phyloP scores from a whole-genome alignment of 2,113 vertebrate species.

The Dicaeum eximium region DNA sequence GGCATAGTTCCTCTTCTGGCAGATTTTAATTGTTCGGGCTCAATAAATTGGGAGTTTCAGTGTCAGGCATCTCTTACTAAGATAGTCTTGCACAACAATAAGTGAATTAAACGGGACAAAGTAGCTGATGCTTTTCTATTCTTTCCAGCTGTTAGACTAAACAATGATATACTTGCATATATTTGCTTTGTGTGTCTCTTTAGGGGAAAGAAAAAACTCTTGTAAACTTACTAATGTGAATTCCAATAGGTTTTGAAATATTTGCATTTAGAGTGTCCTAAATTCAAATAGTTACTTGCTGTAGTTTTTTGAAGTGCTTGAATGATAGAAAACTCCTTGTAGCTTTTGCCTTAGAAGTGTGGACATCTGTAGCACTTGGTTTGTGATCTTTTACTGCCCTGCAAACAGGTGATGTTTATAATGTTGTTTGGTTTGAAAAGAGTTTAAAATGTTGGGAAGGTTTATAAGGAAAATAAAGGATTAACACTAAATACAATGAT shows the following conservation, averaged over 20 bases:
- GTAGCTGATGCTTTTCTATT: not conserved
- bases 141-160: conserved; percentile 1
- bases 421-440: not conserved
- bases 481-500: not conserved
- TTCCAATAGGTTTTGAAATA: not conserved
- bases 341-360: not conserved
- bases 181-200: not conserved
- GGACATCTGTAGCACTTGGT: not conserved
- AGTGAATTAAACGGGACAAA: conserved; percentile 2
- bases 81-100: conserved; percentile 13
- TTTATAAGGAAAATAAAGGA: not conserved
- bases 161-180: not conserved
- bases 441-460: not conserved
- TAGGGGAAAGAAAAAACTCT: not conserved
- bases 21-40: conserved; percentile 9
- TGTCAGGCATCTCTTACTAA: not conserved
- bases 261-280: not conserved
- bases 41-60: not conserved
- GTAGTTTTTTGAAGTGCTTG: not conserved
- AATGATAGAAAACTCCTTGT: not conserved
- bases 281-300: not conserved
- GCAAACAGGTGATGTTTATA: not conserved
- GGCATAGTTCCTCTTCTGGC: not conserved
- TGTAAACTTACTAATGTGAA: not conserved
- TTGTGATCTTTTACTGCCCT: not conserved